Conservation (phyloP, 1,140 invertebrate species). For the Trichomalopsis sarcophagae region DNA sequence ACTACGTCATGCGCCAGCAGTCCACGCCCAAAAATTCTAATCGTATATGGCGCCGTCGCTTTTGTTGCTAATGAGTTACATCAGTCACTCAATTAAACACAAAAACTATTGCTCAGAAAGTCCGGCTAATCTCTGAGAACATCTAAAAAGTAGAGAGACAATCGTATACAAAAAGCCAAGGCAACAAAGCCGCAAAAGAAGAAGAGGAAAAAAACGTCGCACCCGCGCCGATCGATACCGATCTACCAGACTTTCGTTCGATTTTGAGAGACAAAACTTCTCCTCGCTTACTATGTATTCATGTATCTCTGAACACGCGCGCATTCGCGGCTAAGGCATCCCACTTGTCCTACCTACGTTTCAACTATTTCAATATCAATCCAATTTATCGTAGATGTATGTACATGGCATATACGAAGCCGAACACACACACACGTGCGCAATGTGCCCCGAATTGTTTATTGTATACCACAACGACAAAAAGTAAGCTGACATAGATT, state of each 20-base stretch:
- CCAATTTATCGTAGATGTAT: conserved; percentile 29
- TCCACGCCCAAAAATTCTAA: background rate
- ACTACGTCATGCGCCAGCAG: background rate
- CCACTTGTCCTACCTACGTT: conserved; percentile 36
- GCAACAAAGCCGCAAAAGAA: background rate
- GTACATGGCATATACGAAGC: background rate
- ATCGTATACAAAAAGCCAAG: background rate
- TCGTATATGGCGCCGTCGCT: background rate
- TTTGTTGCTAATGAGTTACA: conserved; percentile 39
- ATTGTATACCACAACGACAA: background rate
- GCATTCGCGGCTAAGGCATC: background rate
- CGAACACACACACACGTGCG: background rate
- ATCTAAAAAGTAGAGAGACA: conserved; percentile 22
- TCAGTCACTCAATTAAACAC: background rate
- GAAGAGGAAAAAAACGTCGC: background rate
- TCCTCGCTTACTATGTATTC: background rate
- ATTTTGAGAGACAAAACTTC: conserved; percentile 16
- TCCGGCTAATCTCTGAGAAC: conserved; percentile 23
- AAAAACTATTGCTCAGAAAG: background rate
- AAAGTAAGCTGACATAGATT: background rate
- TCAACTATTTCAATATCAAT: conserved; percentile 41
- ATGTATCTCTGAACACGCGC: background rate
- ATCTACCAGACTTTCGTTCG: conserved; percentile 43
- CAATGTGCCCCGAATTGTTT: background rate
- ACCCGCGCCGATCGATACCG: background rate